A percentile compares a stretch with the other conserved stretches of the same genome.
Evolutionary conservation across 2,797 vertebrate species (phyloP).

Genomic region (Pterois miles): DNA sequence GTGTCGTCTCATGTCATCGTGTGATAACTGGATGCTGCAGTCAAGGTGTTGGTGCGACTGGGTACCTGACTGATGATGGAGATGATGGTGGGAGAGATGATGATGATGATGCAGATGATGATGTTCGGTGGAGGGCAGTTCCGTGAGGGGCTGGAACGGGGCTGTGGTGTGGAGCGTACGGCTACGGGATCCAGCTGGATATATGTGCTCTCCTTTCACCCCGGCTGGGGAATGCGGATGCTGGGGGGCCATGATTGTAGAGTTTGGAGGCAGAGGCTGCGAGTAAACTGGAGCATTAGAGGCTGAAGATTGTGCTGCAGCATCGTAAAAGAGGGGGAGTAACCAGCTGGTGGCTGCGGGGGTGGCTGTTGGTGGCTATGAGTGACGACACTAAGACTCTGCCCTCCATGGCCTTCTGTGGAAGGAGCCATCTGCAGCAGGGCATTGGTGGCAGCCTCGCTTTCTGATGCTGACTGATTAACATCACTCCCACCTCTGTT

Average conservation of each 20-base stretch:
- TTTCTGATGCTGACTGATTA: conserved; percentile 82
- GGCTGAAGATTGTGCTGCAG: conserved; percentile 77
- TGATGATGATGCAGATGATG: conserved; percentile 81
- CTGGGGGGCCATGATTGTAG: conserved; percentile 84
- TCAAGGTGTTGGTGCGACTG: conserved; percentile 72
- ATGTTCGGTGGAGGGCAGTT: conserved; percentile 80
- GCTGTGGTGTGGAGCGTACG: conserved; percentile 82
- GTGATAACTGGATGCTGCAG: conserved; percentile 75
- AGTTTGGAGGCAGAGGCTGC: conserved; percentile 85
- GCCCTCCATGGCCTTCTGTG: conserved; percentile 77
- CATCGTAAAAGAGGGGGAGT: conserved; percentile 86
- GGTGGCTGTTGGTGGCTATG: conserved; percentile 82
- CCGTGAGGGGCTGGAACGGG: conserved; percentile 81
- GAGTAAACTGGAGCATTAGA: conserved; percentile 80
- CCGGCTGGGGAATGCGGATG: conserved; percentile 85
- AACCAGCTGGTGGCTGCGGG: conserved; percentile 80
- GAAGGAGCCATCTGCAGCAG: conserved; percentile 85
- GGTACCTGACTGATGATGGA: conserved; percentile 77
- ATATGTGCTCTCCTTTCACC: conserved; percentile 86
- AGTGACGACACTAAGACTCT: conserved; percentile 79
- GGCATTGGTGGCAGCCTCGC: conserved; percentile 87
- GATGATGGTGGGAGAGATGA: conserved; percentile 84
- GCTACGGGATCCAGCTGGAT: conserved; percentile 78
- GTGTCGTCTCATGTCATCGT: conserved; percentile 80
- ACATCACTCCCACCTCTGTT: conserved; percentile 71